phyloP scores from a whole-genome alignment of 2,888 invertebrate species.

The Trissolcus japonicus region DNA sequence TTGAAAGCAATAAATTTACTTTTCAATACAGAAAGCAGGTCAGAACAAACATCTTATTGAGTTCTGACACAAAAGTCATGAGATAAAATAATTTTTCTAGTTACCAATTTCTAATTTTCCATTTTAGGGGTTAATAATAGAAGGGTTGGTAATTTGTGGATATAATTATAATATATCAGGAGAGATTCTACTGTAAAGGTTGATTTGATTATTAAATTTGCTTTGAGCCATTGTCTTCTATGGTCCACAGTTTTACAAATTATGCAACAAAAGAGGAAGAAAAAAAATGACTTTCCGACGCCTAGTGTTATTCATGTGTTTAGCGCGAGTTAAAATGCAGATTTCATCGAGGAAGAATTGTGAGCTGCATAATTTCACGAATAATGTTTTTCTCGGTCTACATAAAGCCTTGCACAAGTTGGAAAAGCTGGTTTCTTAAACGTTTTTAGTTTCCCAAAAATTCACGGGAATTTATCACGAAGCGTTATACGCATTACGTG shows the following conservation, averaged over 20 bases:
- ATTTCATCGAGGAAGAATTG: slow-evolving; percentile 16
- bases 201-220: too few species aligned
- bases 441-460: slow-evolving; percentile 39
- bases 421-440: slow-evolving; percentile 17
- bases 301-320: slow-evolving; percentile 15
- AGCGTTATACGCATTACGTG: not conserved
- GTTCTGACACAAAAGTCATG: too few species aligned
- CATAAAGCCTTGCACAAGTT: slow-evolving; percentile 21
- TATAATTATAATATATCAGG: too few species aligned
- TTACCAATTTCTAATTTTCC: too few species aligned
- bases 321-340: slow-evolving; percentile 24
- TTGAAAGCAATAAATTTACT: too few species aligned
- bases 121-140: too few species aligned
- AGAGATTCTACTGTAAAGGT: too few species aligned
- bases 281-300: not conserved
- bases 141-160: too few species aligned
- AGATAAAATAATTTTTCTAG: too few species aligned
- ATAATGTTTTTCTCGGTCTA: slow-evolving; percentile 23
- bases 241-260: not conserved
- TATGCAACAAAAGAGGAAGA: not conserved
- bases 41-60: too few species aligned
- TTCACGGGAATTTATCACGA: slow-evolving; percentile 46
- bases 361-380: slow-evolving; percentile 30
- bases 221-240: slow-evolving; percentile 24
- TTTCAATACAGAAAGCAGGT: too few species aligned